A percentile compares a stretch with the other conserved stretches of the same genome.
Conservation (phyloP, 2,797 vertebrate genomes). For the Jordanella pulchra region DNA sequence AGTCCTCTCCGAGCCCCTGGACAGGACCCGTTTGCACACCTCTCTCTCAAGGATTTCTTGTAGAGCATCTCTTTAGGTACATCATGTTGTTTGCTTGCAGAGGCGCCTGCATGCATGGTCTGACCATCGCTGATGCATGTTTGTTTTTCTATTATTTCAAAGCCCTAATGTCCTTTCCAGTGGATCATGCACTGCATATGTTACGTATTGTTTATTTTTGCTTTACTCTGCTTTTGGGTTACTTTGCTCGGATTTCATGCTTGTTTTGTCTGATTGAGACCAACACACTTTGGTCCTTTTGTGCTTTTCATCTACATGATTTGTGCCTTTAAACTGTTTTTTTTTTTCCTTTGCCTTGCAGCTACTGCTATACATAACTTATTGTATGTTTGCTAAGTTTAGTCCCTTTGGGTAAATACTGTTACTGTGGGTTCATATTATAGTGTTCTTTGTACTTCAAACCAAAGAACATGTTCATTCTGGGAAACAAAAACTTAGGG, state of each 20-base stretch:
- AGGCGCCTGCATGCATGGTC: conserved; percentile 60
- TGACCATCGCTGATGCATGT: conserved; percentile 36
- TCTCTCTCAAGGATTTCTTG: conserved; percentile 99
- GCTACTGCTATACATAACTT: conserved; percentile 1
- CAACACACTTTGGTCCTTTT: conserved; percentile 30
- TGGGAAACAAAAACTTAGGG: neutral
- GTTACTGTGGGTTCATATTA: neutral
- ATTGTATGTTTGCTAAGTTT: conserved; percentile 23
- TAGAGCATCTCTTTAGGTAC: conserved; percentile 98
- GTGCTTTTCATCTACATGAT: conserved; percentile 26
- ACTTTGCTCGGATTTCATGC: conserved; percentile 24
- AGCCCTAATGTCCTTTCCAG: conserved; percentile 10
- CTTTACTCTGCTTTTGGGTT: conserved; percentile 15
- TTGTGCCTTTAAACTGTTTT: conserved; percentile 32
- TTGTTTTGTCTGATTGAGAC: conserved; percentile 20
- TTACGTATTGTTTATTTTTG: neutral
- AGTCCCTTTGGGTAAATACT: neutral
- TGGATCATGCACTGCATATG: neutral
- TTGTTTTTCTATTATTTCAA: conserved; percentile 15
- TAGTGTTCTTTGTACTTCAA: neutral
- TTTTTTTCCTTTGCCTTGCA: conserved; percentile 25
- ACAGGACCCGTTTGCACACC: conserved; percentile 99
- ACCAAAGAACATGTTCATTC: neutral
- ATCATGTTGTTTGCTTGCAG: conserved; percentile 76
- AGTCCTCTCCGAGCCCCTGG: conserved; percentile 99